Evolutionary conservation across 2,113 vertebrate genomes (phyloP).

Genomic region (Notothenia rossii): DNA sequence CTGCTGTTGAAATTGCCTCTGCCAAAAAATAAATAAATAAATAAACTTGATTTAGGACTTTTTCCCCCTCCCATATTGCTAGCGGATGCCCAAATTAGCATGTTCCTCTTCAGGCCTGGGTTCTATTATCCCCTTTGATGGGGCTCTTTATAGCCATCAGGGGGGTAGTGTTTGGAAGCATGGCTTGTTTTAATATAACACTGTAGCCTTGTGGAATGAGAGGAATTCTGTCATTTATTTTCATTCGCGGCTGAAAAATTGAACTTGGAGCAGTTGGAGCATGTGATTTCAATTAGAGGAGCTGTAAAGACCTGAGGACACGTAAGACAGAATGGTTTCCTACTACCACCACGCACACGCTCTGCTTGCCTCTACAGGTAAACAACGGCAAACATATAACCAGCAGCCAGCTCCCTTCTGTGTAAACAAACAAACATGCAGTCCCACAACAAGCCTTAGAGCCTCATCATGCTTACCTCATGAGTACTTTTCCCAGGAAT

Average conservation of each 20-base stretch:
- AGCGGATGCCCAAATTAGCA: constrained; percentile 75
- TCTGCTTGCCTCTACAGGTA: constrained; percentile 24
- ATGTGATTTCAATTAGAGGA: constrained; percentile 75
- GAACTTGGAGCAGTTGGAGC: constrained; percentile 48
- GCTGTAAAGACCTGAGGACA: constrained; percentile 66
- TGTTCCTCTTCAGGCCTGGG: constrained; percentile 72
- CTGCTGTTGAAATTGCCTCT: constrained; percentile 37
- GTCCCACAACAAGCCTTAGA: not conserved
- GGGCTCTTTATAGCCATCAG: constrained; percentile 77
- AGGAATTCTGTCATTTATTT: constrained; percentile 79
- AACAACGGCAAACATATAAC: constrained; percentile 20
- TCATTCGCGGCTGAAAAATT: constrained; percentile 70
- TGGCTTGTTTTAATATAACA: constrained; percentile 75
- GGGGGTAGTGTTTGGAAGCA: constrained; percentile 67
- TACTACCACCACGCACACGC: constrained; percentile 7
- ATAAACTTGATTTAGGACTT: constrained; percentile 35
- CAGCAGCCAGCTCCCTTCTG: not conserved
- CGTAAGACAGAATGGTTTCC: constrained; percentile 47
- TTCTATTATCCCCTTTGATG: constrained; percentile 71
- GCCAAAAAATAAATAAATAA: constrained; percentile 39
- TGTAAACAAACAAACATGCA: not conserved
- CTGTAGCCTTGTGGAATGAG: constrained; percentile 72
- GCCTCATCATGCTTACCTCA: constrained; percentile 53
- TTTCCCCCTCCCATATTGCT: constrained; percentile 33
- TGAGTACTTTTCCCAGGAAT: no score